Conservation (phyloP, 2,113 vertebrate species). For the Nestor notabilis region DNA sequence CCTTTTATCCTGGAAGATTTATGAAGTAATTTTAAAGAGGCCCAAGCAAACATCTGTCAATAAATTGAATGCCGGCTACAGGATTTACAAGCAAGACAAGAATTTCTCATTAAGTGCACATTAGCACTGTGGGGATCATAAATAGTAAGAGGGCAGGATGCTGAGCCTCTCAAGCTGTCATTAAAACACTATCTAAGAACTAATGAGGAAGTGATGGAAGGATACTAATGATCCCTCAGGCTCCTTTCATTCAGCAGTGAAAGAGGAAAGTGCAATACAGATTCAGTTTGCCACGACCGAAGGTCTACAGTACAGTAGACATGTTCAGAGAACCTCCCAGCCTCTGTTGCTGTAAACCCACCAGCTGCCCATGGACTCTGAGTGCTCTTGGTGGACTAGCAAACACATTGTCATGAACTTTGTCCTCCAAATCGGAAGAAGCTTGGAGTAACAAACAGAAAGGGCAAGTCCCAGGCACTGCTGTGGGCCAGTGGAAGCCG, state of each 20-base stretch:
- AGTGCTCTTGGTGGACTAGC: too few relatives aligned
- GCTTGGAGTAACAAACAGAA: fast-evolving
- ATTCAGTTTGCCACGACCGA: not conserved
- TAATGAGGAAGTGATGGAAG: constrained; percentile 83
- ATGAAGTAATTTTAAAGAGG: constrained; percentile 91
- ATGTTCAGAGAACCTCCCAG: not conserved
- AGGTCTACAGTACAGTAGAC: not conserved
- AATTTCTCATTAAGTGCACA: constrained; percentile 90
- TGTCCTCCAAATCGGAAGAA: not conserved
- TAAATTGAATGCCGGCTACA: constrained; percentile 87
- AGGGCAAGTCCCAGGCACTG: not conserved
- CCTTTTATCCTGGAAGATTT: constrained; percentile 89
- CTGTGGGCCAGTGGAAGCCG: not conserved
- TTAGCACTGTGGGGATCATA: constrained; percentile 87
- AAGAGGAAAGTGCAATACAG: not conserved
- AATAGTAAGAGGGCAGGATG: constrained; percentile 82
- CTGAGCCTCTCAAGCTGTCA: constrained; percentile 80
- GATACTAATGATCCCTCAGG: constrained; percentile 74
- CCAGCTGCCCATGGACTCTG: not conserved
- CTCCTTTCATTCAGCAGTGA: constrained; percentile 53
- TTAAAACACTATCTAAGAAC: constrained; percentile 84
- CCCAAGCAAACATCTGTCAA: constrained; percentile 90
- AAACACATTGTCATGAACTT: not conserved
- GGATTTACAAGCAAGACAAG: constrained; percentile 89
- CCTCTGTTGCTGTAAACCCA: not conserved